Evolutionary conservation across 2,113 vertebrate species (phyloP).

Genomic region (Picathartes gymnocephalus): DNA sequence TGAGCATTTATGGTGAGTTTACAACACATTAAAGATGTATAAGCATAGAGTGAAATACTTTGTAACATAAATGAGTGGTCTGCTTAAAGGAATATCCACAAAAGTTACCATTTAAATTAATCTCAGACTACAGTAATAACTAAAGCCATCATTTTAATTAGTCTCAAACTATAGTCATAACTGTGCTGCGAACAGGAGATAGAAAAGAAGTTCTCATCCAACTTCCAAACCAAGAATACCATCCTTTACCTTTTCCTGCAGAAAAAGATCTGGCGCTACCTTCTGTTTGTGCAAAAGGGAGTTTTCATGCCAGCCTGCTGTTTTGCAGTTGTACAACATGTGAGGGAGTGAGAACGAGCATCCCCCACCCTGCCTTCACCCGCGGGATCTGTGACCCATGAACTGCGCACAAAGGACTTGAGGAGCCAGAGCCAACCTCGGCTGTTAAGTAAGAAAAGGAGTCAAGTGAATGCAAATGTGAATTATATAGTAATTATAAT

Average conservation of each 20-base stretch:
- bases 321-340: neutral
- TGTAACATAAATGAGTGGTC: neutral
- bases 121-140: neutral
- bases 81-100: neutral
- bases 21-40: neutral
- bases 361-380: neutral
- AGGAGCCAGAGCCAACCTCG: neutral
- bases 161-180: neutral
- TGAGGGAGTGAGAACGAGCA: neutral
- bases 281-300: neutral
- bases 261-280: neutral
- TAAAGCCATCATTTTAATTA: conserved; percentile 10
- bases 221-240: neutral
- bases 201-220: neutral
- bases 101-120: conserved; percentile 19
- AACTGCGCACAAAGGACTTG: neutral
- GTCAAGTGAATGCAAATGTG: conserved; percentile 37
- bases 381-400: neutral
- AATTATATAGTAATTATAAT: conserved; percentile 36
- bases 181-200: neutral
- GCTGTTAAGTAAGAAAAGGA: conserved; percentile 2
- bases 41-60: neutral
- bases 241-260: neutral
- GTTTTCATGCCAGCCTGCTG: neutral
- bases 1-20: conserved; percentile 2